phyloP scores from a whole-genome alignment of 2,113 vertebrate genomes.

The Solea senegalensis region DNA sequence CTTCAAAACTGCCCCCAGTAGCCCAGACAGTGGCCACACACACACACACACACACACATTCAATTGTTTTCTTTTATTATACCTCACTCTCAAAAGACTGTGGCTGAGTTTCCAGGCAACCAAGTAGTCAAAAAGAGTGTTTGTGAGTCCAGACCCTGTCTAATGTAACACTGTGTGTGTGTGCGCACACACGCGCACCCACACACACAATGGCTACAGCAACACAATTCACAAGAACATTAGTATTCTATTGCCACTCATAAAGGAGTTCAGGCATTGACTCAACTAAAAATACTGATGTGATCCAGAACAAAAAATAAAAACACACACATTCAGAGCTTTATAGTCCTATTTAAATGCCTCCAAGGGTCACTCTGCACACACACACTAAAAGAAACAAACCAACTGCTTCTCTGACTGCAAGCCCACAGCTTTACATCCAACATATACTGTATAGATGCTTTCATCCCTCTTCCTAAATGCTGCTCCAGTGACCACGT shows the following conservation, averaged over 20 bases:
- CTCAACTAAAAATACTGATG: slow-evolving; percentile 15
- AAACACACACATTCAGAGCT: slow-evolving; percentile 23
- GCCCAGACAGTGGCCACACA: slow-evolving; percentile 46
- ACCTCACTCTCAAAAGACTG: slow-evolving; percentile 73
- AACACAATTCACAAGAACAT: slow-evolving; percentile 23
- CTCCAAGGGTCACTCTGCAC: slow-evolving; percentile 16
- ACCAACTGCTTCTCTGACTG: slow-evolving; percentile 2
- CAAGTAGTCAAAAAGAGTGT: slow-evolving; percentile 67
- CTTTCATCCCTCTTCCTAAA: slow-evolving; percentile 14
- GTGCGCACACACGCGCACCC: slow-evolving; percentile 14
- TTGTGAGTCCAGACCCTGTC: slow-evolving; percentile 56
- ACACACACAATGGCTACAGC: slow-evolving; percentile 21
- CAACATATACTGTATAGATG: slow-evolving; percentile 7
- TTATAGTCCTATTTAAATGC: slow-evolving; percentile 51
- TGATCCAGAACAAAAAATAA: slow-evolving; percentile 15
- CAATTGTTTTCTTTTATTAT: slow-evolving; percentile 71
- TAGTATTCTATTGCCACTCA: slow-evolving; percentile 35
- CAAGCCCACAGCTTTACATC: slow-evolving; percentile 14
- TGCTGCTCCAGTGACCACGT: slow-evolving; percentile 51
- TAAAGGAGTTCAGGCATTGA: slow-evolving; percentile 32
- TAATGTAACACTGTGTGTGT: slow-evolving; percentile 38
- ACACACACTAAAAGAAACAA: slow-evolving; percentile 27
- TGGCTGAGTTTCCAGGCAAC: slow-evolving; percentile 81
- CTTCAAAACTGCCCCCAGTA: slow-evolving; percentile 53
- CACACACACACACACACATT: slow-evolving; percentile 35